Evolutionary conservation across 2,888 invertebrate genomes (phyloP), one percentile per base, ranked within the genome.

Genomic region (Mylabris sibirica): DNA sequence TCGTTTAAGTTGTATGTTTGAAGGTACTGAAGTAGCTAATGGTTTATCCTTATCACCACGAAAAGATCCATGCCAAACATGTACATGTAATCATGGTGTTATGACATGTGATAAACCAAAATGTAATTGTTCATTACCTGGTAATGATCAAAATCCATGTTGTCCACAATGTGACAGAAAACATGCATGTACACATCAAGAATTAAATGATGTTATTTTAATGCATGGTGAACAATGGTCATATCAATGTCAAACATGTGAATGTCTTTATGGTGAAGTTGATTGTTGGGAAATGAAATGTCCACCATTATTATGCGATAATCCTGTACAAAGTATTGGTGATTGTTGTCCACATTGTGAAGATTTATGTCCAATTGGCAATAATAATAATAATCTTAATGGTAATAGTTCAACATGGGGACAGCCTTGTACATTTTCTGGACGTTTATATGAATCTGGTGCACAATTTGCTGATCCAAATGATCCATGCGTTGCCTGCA

Each of bases 231-330:
- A 96, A 83, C 90, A 91, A 79, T 96, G 96, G 96, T 91, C 93
- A 77, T 95, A 94, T 87, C 93, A 95, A 85, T 96, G 96, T 85
- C 94, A 95, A 87, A 93, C 93, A 73, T 96, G 96, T 88, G 95
- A 96, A 87, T 96, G 96, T 86, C 88, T 94, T 91, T 88, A 92
- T 80, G 95, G 95, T 63, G 94, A 95, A 86, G 91, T 93, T 77
- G 95, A 95, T 87, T 96, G 96, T 84, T 95, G 94, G 93, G 92
- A 93, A 80, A 88, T 94, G 84, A 92, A 92, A 83, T 96, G 96
- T 85, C 94, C 93, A 78, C 90, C 90, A 62, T 85, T 90, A 65
- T 86, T 88, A 65, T 92, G 92, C 82, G 85, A 87, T 70, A 88
- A 90, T 76, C 89, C 90, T 3, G 86, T 90, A 57, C 88, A 89